phyloP scores from a whole-genome alignment of 1,140 invertebrate genomes.

The Hylyphantes graminicola region DNA sequence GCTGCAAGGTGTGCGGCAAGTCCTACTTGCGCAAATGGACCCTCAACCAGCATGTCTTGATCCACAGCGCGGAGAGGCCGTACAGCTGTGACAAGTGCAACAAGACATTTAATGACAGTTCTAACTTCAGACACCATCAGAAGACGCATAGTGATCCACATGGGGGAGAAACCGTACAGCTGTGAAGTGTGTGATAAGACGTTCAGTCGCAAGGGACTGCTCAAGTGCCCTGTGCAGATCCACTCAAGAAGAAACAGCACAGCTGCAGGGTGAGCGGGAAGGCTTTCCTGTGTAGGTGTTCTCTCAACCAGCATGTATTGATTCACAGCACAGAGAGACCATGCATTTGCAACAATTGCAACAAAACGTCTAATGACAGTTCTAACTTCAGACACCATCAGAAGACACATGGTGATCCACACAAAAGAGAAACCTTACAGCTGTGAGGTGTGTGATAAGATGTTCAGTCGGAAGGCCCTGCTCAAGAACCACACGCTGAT shows the following conservation, averaged over 20 bases:
- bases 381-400: too few relatives aligned
- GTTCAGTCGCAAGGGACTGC: constrained; percentile 1
- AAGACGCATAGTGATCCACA: constrained; percentile 9
- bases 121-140: constrained; percentile 7
- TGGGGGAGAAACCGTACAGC: constrained; percentile 12
- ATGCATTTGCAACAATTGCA: too few relatives aligned
- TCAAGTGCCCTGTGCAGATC: background rate
- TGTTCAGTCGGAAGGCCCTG: constrained; percentile 87
- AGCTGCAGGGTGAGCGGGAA: constrained; percentile 5
- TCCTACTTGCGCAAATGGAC: background rate
- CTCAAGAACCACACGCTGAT: constrained; percentile 69
- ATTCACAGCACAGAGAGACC: constrained; percentile 2
- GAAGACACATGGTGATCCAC: too few relatives aligned
- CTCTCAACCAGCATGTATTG: background rate
- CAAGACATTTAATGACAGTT: constrained; percentile 7
- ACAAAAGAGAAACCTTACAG: background rate
- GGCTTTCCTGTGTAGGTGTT: background rate
- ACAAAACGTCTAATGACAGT: too few relatives aligned
- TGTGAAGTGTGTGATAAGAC: constrained; percentile 25
- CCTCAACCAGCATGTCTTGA: constrained; percentile 1
- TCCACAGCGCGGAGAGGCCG: constrained; percentile 18
- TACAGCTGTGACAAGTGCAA: constrained; percentile 9
- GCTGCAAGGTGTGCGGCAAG: constrained; percentile 77
- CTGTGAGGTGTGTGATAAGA: constrained; percentile 83
- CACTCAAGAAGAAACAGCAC: constrained; percentile 20